Evolutionary conservation across 2,797 vertebrate species (phyloP).

Genomic region (Eulemur mongoz): DNA sequence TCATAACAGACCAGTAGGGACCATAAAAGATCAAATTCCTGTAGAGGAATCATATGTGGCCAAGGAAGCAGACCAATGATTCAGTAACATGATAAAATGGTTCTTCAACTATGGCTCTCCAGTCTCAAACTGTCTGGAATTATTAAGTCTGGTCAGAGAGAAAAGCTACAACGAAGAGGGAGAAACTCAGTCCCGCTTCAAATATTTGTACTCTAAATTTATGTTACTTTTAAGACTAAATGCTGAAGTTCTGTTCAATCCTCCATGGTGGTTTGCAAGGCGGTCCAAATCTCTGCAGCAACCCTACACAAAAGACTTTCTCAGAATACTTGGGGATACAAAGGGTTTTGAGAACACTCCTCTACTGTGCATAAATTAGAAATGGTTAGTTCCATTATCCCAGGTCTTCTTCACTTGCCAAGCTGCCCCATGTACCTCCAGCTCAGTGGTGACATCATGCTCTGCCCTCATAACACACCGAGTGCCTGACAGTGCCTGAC

Average conservation of each 20-base stretch:
- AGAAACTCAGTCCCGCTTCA: not conserved
- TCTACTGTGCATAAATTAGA: not conserved
- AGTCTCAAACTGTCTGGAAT: not conserved
- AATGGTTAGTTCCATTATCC: not conserved
- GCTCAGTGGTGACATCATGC: not conserved
- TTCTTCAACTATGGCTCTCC: not conserved
- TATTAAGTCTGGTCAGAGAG: not conserved
- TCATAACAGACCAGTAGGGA: not conserved
- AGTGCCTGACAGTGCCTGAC: not conserved
- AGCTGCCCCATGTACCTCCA: not conserved
- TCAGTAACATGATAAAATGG: not conserved
- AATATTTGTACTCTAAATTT: not conserved
- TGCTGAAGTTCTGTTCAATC: not conserved
- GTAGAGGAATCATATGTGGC: not conserved
- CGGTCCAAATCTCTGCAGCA: not conserved
- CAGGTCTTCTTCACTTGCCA: not conserved
- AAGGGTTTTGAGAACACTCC: not conserved
- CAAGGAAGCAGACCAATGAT: not conserved
- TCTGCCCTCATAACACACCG: not conserved
- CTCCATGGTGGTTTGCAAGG: not conserved
- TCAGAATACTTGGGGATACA: not conserved
- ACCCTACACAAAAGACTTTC: not conserved
- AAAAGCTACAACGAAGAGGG: not conserved
- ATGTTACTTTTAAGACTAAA: slow-evolving; percentile 2
- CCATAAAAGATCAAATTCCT: not conserved